phyloP scores from a whole-genome alignment of 2,888 invertebrate species.

The Dorcus parallelipipedus region DNA sequence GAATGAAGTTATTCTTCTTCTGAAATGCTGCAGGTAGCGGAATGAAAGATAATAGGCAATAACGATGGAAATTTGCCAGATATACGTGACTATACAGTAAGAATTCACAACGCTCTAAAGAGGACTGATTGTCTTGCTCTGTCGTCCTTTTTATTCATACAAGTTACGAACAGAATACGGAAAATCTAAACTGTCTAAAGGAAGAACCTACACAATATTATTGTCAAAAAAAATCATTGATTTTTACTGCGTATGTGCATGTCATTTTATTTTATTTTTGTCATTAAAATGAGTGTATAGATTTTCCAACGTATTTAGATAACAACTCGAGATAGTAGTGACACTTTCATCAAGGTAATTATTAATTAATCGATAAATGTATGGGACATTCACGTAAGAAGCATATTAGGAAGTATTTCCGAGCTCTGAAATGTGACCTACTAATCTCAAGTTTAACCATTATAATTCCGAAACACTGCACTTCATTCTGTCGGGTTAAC shows the following conservation, averaged over 20 bases:
- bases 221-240: no score
- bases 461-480: slow-evolving; percentile 47
- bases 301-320: no score
- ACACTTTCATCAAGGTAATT: no score
- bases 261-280: no score
- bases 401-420: slow-evolving; percentile 35
- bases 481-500: slow-evolving; percentile 43
- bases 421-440: slow-evolving; percentile 34
- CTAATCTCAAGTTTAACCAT: slow-evolving; percentile 43
- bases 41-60: slow-evolving; percentile 39
- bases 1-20: slow-evolving; percentile 33
- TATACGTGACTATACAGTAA: slow-evolving; percentile 30
- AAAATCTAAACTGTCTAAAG: no score
- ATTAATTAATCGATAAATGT: no score
- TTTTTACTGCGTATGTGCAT: no score
- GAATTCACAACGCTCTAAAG: slow-evolving; percentile 23
- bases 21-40: slow-evolving; percentile 33
- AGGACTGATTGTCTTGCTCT: neutral
- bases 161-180: no score
- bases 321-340: no score
- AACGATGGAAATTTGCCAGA: slow-evolving; percentile 38
- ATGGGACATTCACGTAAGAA: neutral
- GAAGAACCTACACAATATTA: no score
- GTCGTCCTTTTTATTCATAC: no score
- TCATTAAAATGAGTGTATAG: no score